phyloP scores from a whole-genome alignment of 2,797 vertebrate genomes.

The Molossus molossus region DNA sequence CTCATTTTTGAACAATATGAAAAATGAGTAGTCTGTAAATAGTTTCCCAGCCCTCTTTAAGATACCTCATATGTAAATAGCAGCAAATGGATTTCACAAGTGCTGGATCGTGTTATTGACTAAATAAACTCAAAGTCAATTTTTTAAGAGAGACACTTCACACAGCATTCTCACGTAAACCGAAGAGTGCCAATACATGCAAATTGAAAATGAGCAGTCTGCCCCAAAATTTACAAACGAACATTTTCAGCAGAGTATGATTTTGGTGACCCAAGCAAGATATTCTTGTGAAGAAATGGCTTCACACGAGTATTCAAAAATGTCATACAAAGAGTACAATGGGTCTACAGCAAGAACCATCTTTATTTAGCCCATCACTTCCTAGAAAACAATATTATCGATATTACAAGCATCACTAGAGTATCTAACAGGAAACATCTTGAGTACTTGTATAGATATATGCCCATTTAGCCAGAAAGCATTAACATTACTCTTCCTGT shows the following conservation, averaged over 20 bases:
- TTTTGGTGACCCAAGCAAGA: conserved; percentile 45
- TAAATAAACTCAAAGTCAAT: conserved; percentile 25
- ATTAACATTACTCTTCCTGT: neutral
- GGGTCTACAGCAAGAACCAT: neutral
- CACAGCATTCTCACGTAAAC: neutral
- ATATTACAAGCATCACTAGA: conserved; percentile 15
- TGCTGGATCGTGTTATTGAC: neutral
- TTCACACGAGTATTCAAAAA: conserved; percentile 53
- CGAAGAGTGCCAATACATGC: neutral
- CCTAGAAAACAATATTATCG: conserved; percentile 25
- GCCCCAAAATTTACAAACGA: conserved; percentile 21
- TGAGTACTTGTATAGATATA: neutral
- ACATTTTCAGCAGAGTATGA: conserved; percentile 12
- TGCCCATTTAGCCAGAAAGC: neutral
- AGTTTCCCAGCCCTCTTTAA: conserved; percentile 10
- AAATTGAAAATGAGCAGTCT: conserved; percentile 34
- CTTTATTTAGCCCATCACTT: conserved; percentile 7
- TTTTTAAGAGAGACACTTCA: conserved; percentile 41
- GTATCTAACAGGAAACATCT: conserved; percentile 26
- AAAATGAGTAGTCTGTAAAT: conserved; percentile 48
- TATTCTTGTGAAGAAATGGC: conserved; percentile 46
- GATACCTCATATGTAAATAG: conserved; percentile 35
- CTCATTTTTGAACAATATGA: conserved; percentile 35
- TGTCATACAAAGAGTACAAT: neutral
- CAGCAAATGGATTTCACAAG: conserved; percentile 48